phyloP scores from a whole-genome alignment of 2,113 vertebrate genomes.

The Leucosticte australis region DNA sequence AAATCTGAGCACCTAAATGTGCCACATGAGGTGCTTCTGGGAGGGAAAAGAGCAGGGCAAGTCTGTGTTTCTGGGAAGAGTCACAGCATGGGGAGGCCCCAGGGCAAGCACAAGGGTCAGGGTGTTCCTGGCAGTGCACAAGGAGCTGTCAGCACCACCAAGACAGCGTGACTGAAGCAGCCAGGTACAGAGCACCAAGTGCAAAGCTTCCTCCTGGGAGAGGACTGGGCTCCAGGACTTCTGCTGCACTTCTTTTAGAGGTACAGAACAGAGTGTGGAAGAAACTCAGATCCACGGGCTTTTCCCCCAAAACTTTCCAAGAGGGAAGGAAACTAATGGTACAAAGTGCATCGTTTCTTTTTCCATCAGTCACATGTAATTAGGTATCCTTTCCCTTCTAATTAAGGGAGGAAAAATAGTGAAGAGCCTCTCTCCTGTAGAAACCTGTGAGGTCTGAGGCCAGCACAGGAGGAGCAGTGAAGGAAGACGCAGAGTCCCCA shows the following conservation, averaged over 20 bases:
- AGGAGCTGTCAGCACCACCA: not conserved
- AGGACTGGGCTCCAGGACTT: not conserved
- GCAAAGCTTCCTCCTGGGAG: not conserved
- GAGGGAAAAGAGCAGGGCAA: not conserved
- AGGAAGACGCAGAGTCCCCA: not conserved
- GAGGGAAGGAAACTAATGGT: not conserved
- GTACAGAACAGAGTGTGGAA: not conserved
- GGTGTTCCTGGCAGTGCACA: not conserved
- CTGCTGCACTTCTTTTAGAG: not conserved
- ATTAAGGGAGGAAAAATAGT: not conserved
- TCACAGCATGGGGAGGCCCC: not conserved
- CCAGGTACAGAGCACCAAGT: not conserved
- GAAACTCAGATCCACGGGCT: not conserved
- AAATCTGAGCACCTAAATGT: not conserved
- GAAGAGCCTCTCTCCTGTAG: not conserved
- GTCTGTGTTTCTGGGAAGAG: not conserved
- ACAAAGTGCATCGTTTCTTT: not conserved
- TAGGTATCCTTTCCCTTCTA: not conserved
- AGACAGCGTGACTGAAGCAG: accelerated
- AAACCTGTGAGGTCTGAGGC: accelerated
- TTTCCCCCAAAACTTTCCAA: not conserved
- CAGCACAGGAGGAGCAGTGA: not conserved
- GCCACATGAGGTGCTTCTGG: not conserved
- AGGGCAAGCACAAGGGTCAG: accelerated
- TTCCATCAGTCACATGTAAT: not conserved